A percentile compares a stretch with the other conserved stretches of the same genome.
These are phyloP conservation scores for Cabera pusaria DNA, from an alignment of 2,888 invertebrate species.

Conservation along the genomic window DNA sequence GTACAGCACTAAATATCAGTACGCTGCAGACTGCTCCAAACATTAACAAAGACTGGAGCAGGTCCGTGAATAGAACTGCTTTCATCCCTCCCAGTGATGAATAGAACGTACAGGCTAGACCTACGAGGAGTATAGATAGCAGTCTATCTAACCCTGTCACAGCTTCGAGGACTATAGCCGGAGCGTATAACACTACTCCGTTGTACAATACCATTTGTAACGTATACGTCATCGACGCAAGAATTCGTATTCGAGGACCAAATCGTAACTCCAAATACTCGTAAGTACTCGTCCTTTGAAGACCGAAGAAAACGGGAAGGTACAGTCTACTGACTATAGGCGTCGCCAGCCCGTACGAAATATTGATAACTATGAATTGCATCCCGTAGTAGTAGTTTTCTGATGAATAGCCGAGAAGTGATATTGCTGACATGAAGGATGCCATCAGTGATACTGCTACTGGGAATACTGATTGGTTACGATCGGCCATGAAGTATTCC, in stretches of 20 bases:
- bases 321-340: conserved; percentile 90
- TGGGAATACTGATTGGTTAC: conserved; percentile 90
- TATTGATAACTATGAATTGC: conserved; percentile 90
- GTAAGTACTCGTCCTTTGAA: conserved; percentile 92
- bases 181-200: conserved; percentile 96
- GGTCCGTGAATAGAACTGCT: conserved; percentile 93
- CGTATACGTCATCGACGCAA: conserved; percentile 92
- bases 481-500: conserved; percentile 93
- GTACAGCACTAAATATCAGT: conserved; percentile 87
- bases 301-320: conserved; percentile 92
- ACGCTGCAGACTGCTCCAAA: conserved; percentile 91
- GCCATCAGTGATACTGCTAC: conserved; percentile 95
- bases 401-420: conserved; percentile 92
- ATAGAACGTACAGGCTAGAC: conserved; percentile 92
- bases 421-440: conserved; percentile 95
- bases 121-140: conserved; percentile 88
- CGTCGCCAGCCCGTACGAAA: conserved; percentile 89
- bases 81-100: conserved; percentile 95
- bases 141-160: conserved; percentile 90
- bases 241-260: conserved; percentile 87
- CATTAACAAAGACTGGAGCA: conserved; percentile 93
- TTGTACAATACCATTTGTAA: conserved; percentile 95
- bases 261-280: conserved; percentile 96
- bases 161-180: conserved; percentile 94
- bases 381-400: conserved; percentile 94